Evolutionary conservation across 2,113 vertebrate species (phyloP), one percentile per base, ranked within the genome.

Genomic region (Noctilio leporinus): DNA sequence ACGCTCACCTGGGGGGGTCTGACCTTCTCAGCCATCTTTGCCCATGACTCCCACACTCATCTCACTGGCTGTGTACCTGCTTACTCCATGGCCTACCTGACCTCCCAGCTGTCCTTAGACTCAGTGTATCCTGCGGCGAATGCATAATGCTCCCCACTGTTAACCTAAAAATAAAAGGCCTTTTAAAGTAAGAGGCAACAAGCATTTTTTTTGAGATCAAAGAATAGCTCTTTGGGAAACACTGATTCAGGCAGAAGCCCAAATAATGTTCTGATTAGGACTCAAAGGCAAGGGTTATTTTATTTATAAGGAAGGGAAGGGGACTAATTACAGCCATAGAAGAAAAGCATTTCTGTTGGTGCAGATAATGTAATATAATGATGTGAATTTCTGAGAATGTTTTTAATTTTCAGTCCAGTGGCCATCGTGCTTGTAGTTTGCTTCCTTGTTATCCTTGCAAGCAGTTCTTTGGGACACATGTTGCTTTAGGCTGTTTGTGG

Each of bases 21-120:
- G 43, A 1, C 45, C 51, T 9, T 19, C 16, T 86, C 22, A 17
- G 40, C 49, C 4, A 0, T 59, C 35, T 45, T 26, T 72, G 10
- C 30, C 6, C 0, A 0, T 15, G 69, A 43, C 45, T 64, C 62
- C 26, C 11, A 7, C 22, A 1, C 4, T 43, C 11, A 19, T 7
- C 22, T 45, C n/a, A 1, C 26, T 26, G 17, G 20, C n/a, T 40
- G n/a, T 30, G 45, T 6, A 55, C 64, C 33, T 8, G 15, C 73
- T 35, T 30, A 19, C 45, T 51, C 53, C 9, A 0, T 0, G 55
- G 35, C 49, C 85, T 55, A 20, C 49, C 65, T 49, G 57, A 35
- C 9, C 5, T 6, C 11, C 22, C 17, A 0, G 14, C 1, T 28
- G 30, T 16, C 57, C 30, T 35, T 5, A 12, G 10, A 22, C 49